Base-by-base conservation (phyloP, 2,888 invertebrate species). In the Ophraella communa region DNA sequence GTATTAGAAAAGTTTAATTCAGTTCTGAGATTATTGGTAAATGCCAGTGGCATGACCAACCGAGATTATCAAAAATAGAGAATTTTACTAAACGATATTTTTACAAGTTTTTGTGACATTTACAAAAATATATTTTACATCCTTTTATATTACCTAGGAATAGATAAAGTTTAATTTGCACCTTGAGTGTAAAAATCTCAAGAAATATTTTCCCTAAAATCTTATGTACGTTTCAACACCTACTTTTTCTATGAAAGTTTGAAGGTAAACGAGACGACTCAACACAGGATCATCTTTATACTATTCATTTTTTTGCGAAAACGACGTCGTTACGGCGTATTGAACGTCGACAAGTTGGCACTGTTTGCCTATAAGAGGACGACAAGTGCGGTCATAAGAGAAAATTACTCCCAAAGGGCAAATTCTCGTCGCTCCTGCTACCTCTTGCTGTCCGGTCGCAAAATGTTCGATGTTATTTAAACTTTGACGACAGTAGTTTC, bases 361-460 rank as follows among this genome's bases (percentile, higher is more conserved):
- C 51, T 59, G 59, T 59, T 60, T 60, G 52, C 44, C 60, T 60
- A 60, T 60, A 60, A 60, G 57, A 57, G 33, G 62, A 62, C 39
- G 53, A 57, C 62, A 57, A 60, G 64, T 62, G 64, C 58, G 68
- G 68, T 66, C 66, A 68, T 68, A 66, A 68, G 66, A 65, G 66
- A 57, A 51, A 68, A 68, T 66, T 59, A 52, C 59, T 64, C 68
- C 66, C 66, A 11, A 5, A 62, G 66, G 66, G 39, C 18, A 53
- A n/a, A 66, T 66, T 51, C 42, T 35, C 62, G 14, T 33, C 64
- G 55, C 42, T 55, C 42, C 39, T 64, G 47, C 62, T 56, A 64
- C 49, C 61, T 68, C 49, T 27, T 53, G 24, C 56, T 51, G 59
- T 51, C 49, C 59, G 51, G 51, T 42, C 23, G 39, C n/a, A 30